phyloP scores from a whole-genome alignment of 1,140 invertebrate species.

The Dendroctonus valens region DNA sequence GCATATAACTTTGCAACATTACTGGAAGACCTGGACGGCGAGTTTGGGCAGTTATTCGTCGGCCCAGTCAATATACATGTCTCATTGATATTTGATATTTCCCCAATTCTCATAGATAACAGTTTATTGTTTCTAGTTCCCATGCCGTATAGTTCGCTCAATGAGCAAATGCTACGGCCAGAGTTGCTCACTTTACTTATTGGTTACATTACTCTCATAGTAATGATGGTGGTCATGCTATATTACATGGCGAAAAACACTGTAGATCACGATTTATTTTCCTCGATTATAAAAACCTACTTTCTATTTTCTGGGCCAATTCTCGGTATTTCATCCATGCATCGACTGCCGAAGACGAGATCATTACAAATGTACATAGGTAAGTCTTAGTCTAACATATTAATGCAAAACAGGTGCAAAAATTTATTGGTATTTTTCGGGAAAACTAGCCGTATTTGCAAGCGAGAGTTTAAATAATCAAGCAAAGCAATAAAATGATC shows the following conservation, averaged over 20 bases:
- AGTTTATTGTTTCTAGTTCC: slow-evolving; percentile 6
- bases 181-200: neutral
- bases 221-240: neutral
- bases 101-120: slow-evolving; percentile 8
- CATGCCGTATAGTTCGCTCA: neutral
- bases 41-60: slow-evolving; percentile 7
- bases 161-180: neutral
- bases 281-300: neutral
- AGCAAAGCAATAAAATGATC: too few species aligned
- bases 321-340: neutral
- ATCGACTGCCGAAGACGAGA: neutral
- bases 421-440: too few species aligned
- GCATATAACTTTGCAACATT: slow-evolving; percentile 7
- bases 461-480: too few species aligned
- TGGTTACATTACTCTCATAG: neutral
- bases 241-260: slow-evolving; percentile 4
- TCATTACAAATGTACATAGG: neutral
- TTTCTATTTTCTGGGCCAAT: slow-evolving; percentile 11
- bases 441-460: too few species aligned
- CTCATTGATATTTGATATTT: neutral
- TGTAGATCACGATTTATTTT: neutral
- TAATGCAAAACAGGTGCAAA: too few species aligned
- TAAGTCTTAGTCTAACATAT: too few species aligned
- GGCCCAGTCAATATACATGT: slow-evolving; percentile 6
- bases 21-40: slow-evolving; percentile 9